These are phyloP conservation scores for Cecropterus lyciades DNA, from an alignment of 1,140 invertebrate species.

Conservation along the genomic window DNA sequence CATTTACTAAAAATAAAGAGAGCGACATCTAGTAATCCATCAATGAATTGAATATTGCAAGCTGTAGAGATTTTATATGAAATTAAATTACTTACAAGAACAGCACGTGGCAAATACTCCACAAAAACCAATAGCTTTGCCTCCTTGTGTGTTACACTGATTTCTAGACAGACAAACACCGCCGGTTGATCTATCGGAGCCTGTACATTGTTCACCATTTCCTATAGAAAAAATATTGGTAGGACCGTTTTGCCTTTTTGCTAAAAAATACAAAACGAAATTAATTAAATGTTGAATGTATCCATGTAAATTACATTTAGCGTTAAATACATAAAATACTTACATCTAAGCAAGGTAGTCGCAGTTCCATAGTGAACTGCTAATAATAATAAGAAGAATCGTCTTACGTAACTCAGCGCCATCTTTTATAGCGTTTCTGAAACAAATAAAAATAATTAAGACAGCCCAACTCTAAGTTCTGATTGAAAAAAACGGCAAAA, in stretches of 20 bases:
- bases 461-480: too few relatives aligned
- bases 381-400: constrained; percentile 39
- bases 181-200: constrained; percentile 64
- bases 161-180: constrained; percentile 76
- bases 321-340: constrained; percentile 29
- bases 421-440: constrained; percentile 40
- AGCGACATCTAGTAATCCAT: constrained; percentile 34
- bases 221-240: constrained; percentile 72
- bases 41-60: neutral
- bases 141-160: constrained; percentile 78
- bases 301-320: constrained; percentile 16
- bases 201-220: constrained; percentile 71
- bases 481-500: too few relatives aligned
- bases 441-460: constrained; percentile 22
- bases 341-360: constrained; percentile 40
- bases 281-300: neutral
- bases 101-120: constrained; percentile 81
- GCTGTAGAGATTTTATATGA: too few relatives aligned
- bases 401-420: constrained; percentile 37
- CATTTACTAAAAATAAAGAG: constrained; percentile 63
- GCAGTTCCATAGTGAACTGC: constrained; percentile 40
- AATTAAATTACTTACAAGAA: constrained; percentile 62
- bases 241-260: constrained; percentile 56
- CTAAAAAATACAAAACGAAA: constrained; percentile 41
- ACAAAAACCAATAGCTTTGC: constrained; percentile 78